Evolutionary conservation across 1,140 invertebrate genomes (phyloP), one percentile per base, ranked within the genome.

Genomic region (Holcopasites calliopsidis): DNA sequence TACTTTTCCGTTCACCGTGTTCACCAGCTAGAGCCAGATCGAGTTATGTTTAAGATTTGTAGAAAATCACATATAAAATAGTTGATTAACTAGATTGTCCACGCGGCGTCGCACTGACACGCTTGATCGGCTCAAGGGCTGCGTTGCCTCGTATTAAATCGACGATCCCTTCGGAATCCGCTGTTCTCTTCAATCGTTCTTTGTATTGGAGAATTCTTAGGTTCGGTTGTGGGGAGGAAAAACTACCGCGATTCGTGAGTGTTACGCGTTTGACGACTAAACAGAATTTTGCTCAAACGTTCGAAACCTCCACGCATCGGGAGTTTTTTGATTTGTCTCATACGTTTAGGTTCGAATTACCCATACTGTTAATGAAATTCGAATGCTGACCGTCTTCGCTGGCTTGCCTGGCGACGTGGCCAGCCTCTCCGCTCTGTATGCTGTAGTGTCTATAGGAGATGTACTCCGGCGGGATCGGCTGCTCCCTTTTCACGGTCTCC

Each of bases 391-490:
- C 65, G 8, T 86, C 87, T 52, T 88, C 84, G 68, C 76, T 86
- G 38, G 80, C 79, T 13, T 83, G 78, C 44, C 76, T 80, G 50
- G 70, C 76, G 1, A 72, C 80, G 50, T 86, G 44, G 33, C 87
- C 65, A 54, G 84, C 87, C 18, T 90, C 90, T 6, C 89, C 89
- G 54, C 89, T 90, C 54, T 92, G 90, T 47, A 92, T 86, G 55
- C 90, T 91, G 76, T 94, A 94, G 76, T 94, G 94, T 49, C 95
- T 88, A 82, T 96, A 96, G 18, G 95, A 95, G 77, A 96, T 93
- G 81, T 95, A 96, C 78, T 96, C 95, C 2, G 94, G 93, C 6
- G 94, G 93, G 62, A 90, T 82, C 47, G 86, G 80, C 26, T 88
- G 86, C 79, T 95, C 94, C 55, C 94, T 89, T 89, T 97, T 97